Base-by-base conservation (phyloP, 2,113 vertebrate genomes). In the Sylvilagus bachmani region DNA sequence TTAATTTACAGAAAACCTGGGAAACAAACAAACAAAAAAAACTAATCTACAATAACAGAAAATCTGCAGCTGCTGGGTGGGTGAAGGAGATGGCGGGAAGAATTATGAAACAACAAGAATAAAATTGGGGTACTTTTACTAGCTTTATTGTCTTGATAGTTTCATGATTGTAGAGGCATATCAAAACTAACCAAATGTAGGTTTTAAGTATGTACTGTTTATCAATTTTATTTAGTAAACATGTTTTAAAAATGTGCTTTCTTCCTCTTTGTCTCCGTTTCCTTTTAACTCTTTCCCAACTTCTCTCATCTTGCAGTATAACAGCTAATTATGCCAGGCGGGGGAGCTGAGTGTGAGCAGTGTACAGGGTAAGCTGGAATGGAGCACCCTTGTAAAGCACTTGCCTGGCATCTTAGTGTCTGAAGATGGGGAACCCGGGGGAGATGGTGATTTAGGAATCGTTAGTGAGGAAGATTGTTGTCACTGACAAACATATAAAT, bases 401-500 rank as follows among this genome's bases (percentile, higher is more conserved):
- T 71, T 13, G 14, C 49, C 33, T 62, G 22, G 25, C 5, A 1
- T 14, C 19, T 5, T 29, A 77, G 36, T 36, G 14, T 38, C 55
- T 31, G 36, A n/a, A 3, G 3, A 44, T 38, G 24, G 22, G 12
- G n/a, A 16, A 14, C 1, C 16, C 10, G 13, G 17, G 3, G 6
- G 12, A 61, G 11, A 9, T 33, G 13, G 22, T 6, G 5, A 1
- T 16, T 55, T 24, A 9, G 58, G 55, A 33, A 53, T 10, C 6
- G 6, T 74, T 36, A 13, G 27, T 69, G 10, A 58, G 2, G 6
- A 12, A 58, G 33, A 49, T 29, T 80, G 17, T 83, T 77, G 69
- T 83, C 14, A 83, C 62, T 70, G 22, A 87, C 13, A 66, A 53
- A 75, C 77, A 36, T 82, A 82, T 31, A 77, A 55, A 51, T 92